Percentiles rank a stretch among this genome's conserved stretches.
phyloP scores from a whole-genome alignment of 2,888 invertebrate species.

The Drosophila austrosaltans region DNA sequence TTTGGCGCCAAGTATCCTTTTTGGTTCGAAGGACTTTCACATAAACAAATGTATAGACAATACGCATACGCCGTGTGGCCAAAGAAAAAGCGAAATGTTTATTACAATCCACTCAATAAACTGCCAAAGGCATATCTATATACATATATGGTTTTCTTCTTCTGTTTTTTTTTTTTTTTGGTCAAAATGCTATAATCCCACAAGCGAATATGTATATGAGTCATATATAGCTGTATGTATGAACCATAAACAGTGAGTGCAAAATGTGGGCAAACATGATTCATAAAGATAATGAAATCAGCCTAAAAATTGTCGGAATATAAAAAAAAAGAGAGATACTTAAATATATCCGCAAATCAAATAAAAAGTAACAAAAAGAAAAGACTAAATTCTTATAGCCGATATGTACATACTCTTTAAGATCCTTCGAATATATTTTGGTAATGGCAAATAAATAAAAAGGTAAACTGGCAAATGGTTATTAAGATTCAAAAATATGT shows the following conservation, averaged over 20 bases:
- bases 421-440: neutral
- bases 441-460: neutral
- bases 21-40: conserved; percentile 21
- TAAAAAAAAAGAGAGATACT: conserved; percentile 5
- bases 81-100: conserved; percentile 40
- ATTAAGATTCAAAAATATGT: no score
- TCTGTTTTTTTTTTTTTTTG: neutral
- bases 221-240: conserved; percentile 8
- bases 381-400: neutral
- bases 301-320: neutral
- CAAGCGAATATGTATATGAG: conserved; percentile 32
- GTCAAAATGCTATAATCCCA: conserved; percentile 31
- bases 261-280: conserved; percentile 25
- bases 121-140: conserved; percentile 58
- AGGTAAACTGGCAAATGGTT: no score
- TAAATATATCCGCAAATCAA: conserved; percentile 3
- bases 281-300: conserved; percentile 15
- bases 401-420: neutral
- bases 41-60: conserved; percentile 50
- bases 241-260: conserved; percentile 34
- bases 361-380: neutral
- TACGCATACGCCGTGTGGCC: conserved; percentile 50
- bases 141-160: neutral
- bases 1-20: conserved; percentile 54
- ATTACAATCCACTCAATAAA: conserved; percentile 64